Evolutionary conservation across 1,140 invertebrate genomes (phyloP).

Genomic region (Panagrolaimus sp.): DNA sequence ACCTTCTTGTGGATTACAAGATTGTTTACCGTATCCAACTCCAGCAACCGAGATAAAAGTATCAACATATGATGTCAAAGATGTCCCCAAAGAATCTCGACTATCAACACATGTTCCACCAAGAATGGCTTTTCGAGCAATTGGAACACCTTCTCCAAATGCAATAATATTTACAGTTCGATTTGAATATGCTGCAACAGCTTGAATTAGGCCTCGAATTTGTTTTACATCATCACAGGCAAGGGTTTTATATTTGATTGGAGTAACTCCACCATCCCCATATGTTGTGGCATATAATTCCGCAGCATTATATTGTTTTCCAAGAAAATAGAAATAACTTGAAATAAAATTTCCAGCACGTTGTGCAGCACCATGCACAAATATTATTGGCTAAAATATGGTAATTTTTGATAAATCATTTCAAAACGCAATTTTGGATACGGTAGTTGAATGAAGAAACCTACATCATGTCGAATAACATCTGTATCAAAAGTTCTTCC

Average conservation of each 20-base stretch:
- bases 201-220: slow-evolving; percentile 36
- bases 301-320: slow-evolving; percentile 23
- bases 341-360: slow-evolving; percentile 25
- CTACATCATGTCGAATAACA: slow-evolving; percentile 8
- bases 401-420: too few species aligned
- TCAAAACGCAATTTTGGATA: neutral
- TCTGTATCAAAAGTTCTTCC: neutral
- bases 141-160: slow-evolving; percentile 33
- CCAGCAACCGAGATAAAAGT: slow-evolving; percentile 29
- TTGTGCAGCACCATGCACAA: slow-evolving; percentile 34
- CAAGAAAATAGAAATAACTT: slow-evolving; percentile 26
- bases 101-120: slow-evolving; percentile 41
- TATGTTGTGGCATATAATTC: slow-evolving; percentile 41
- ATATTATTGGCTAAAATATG: slow-evolving; percentile 33
- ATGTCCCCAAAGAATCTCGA: slow-evolving; percentile 21
- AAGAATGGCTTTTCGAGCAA: slow-evolving; percentile 38
- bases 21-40: slow-evolving; percentile 15
- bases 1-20: neutral
- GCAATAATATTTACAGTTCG: slow-evolving; percentile 35
- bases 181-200: slow-evolving; percentile 34
- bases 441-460: neutral
- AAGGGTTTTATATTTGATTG: slow-evolving; percentile 30
- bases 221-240: slow-evolving; percentile 34
- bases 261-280: slow-evolving; percentile 30
- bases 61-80: slow-evolving; percentile 29